Conservation (phyloP, 2,888 invertebrate genomes). For the Onchidella celtica region DNA sequence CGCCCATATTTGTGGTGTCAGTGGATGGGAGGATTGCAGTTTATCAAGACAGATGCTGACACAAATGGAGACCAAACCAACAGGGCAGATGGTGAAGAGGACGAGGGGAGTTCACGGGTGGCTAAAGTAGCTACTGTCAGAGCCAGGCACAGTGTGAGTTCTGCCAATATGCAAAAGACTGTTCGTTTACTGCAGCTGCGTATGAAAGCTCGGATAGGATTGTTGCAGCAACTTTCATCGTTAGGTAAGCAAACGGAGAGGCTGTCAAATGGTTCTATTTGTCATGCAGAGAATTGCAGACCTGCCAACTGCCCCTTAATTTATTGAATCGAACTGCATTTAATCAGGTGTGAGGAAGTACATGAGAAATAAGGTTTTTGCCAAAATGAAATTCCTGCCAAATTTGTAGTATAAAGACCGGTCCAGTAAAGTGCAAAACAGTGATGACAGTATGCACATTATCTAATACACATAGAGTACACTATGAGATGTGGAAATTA, state of each 20-base stretch:
- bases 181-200: conserved; percentile 88
- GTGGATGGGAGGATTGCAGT: conserved; percentile 92
- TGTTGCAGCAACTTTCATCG: conserved; percentile 89
- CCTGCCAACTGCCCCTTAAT: too few species aligned
- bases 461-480: too few species aligned
- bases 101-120: conserved; percentile 17
- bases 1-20: conserved; percentile 95
- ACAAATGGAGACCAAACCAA: not conserved
- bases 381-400: too few species aligned
- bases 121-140: conserved; percentile 51
- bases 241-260: conserved; percentile 83
- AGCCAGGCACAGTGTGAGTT: conserved; percentile 78
- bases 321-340: too few species aligned
- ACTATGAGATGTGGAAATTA: too few species aligned
- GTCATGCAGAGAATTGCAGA: too few species aligned
- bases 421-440: too few species aligned
- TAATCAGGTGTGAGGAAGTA: too few species aligned
- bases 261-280: too few species aligned
- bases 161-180: conserved; percentile 88
- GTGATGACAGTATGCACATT: too few species aligned
- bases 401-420: too few species aligned
- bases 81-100: conserved; percentile 1
- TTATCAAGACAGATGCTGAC: conserved; percentile 78
- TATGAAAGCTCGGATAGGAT: conserved; percentile 87
- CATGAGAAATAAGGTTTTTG: too few species aligned